Conservation (phyloP, 2,113 vertebrate genomes). For the Cephalopterus ornatus region DNA sequence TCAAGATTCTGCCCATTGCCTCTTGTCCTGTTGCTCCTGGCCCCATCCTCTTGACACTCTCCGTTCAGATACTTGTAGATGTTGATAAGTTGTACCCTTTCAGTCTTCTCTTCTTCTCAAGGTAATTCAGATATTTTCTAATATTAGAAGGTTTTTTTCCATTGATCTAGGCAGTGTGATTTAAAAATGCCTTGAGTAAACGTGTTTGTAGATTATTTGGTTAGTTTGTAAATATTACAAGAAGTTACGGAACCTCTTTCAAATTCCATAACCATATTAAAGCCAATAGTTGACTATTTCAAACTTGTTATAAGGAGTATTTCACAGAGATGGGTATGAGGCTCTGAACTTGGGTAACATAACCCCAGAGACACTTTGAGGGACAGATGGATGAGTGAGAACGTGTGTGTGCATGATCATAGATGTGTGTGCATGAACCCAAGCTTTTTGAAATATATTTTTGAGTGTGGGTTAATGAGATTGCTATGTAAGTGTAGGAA, state of each 20-base stretch:
- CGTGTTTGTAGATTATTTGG: neutral
- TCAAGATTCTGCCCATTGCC: neutral
- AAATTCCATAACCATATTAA: neutral
- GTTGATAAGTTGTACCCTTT: neutral
- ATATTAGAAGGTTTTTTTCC: accelerated
- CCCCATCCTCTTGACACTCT: neutral
- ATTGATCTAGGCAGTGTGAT: neutral
- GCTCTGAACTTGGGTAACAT: neutral
- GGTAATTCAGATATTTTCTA: neutral
- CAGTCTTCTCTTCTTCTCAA: neutral
- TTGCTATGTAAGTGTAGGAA: neutral
- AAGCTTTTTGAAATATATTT: neutral
- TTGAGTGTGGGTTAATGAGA: neutral
- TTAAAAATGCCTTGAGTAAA: neutral
- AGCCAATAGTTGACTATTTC: neutral
- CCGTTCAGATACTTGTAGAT: neutral
- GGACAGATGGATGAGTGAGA: neutral
- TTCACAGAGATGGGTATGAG: neutral
- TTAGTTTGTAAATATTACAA: neutral
- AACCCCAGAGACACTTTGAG: neutral
- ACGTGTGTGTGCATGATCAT: neutral
- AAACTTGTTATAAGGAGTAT: neutral
- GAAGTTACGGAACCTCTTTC: neutral
- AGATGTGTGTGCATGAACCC: neutral
- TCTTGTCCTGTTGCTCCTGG: neutral